These are phyloP conservation scores for Blastobasis adustella DNA, from an alignment of 2,888 invertebrate genomes.

Conservation along the genomic window DNA sequence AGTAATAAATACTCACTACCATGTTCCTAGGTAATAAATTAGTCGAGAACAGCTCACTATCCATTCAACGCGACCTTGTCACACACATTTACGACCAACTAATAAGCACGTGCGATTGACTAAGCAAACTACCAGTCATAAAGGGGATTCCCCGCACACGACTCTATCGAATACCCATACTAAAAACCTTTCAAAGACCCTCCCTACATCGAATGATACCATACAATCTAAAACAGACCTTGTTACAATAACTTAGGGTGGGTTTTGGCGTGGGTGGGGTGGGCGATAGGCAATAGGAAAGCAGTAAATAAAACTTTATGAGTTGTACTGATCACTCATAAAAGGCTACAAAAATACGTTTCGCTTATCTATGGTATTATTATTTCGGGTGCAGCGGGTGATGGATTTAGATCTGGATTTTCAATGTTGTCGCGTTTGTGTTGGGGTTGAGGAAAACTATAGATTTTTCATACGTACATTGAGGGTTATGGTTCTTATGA, in stretches of 20 bases:
- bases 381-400: too few species aligned
- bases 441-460: too few species aligned
- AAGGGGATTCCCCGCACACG: not conserved
- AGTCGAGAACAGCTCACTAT: too few species aligned
- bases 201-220: too few species aligned
- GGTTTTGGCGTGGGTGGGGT: not conserved
- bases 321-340: conserved; percentile 2
- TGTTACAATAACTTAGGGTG: not conserved
- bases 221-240: too few species aligned
- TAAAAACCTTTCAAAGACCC: not conserved
- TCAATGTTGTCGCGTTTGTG: too few species aligned
- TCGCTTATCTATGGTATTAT: not conserved
- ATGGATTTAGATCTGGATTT: too few species aligned
- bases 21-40: too few species aligned
- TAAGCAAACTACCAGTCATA: not conserved
- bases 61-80: too few species aligned
- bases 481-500: too few species aligned
- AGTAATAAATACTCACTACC: too few species aligned
- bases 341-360: not conserved
- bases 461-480: too few species aligned
- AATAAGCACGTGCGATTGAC: not conserved
- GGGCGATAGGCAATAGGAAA: not conserved
- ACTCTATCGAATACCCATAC: conserved; percentile 3
- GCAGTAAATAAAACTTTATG: conserved; percentile 5
- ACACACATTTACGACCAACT: not conserved